Conservation (phyloP, 2,797 vertebrate species). For the Hapalemur alaotrensis region DNA sequence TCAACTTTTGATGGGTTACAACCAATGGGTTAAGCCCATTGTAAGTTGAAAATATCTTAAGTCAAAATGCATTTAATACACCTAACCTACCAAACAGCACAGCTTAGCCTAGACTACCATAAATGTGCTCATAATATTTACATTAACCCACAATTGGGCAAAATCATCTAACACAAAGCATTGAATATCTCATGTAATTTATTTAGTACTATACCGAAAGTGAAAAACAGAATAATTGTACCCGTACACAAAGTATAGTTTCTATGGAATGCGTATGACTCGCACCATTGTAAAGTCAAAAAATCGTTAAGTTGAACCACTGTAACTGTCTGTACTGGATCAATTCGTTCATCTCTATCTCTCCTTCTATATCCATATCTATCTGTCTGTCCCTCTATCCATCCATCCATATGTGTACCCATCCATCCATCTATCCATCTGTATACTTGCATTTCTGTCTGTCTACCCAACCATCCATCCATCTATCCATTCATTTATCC, state of each 20-base stretch:
- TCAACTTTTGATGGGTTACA: neutral
- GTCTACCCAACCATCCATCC: no score
- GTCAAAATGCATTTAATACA: neutral
- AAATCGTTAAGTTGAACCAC: neutral
- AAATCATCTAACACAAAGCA: neutral
- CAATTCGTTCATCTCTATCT: neutral
- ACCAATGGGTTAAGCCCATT: neutral
- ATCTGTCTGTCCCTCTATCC: neutral
- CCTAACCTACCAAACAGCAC: neutral
- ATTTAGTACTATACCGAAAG: neutral
- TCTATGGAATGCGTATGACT: neutral
- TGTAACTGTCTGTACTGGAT: neutral
- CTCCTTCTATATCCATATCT: neutral
- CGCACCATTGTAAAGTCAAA: neutral
- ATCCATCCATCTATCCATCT: neutral
- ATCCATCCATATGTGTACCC: neutral
- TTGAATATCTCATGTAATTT: neutral
- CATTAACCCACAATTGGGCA: neutral
- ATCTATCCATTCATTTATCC: neutral
- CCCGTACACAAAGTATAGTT: neutral
- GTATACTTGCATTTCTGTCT: no score
- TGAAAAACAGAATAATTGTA: neutral
- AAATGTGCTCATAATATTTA: neutral
- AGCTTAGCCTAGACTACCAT: neutral
- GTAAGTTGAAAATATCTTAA: neutral